Conservation (phyloP, 2,888 invertebrate species). For the Tetheella fluctuosa region DNA sequence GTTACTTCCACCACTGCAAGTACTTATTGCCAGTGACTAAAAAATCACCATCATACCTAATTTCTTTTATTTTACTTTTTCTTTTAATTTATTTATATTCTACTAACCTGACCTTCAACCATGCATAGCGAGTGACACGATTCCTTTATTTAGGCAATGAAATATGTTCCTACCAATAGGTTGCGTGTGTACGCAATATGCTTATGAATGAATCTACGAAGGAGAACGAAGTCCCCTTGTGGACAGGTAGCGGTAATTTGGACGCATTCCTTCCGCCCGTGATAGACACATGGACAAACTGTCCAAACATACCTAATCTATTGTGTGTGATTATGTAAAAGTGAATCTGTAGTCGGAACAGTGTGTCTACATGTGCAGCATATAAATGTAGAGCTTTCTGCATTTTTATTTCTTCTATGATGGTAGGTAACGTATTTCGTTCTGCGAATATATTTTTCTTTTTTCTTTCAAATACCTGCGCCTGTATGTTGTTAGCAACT, state of each 20-base stretch:
- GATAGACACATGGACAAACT: conserved; percentile 19
- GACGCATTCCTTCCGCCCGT: conserved; percentile 46
- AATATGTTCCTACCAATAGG: conserved; percentile 11
- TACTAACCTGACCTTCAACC: not conserved
- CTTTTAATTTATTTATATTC: not conserved
- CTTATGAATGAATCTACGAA: conserved; percentile 31
- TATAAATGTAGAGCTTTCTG: conserved; percentile 1
- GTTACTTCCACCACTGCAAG: too few species aligned
- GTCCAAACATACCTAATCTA: conserved; percentile 13
- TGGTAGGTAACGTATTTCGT: too few species aligned
- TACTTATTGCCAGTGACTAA: too few species aligned
- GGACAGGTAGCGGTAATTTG: conserved; percentile 58
- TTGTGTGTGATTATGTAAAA: conserved; percentile 1
- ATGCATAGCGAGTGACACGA: conserved; percentile 6
- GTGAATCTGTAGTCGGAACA: not conserved
- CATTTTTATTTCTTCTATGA: not conserved
- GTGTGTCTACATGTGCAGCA: conserved; percentile 12
- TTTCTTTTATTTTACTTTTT: too few species aligned
- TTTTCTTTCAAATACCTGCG: too few species aligned
- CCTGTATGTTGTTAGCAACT: too few species aligned
- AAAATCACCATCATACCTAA: too few species aligned
- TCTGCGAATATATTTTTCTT: too few species aligned
- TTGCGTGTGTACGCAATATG: conserved; percentile 32
- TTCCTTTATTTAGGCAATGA: conserved; percentile 10
- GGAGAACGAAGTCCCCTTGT: conserved; percentile 34